A percentile compares a stretch with the other conserved stretches of the same genome.
phyloP scores from a whole-genome alignment of 2,888 invertebrate genomes.

The Andrena minutula region DNA sequence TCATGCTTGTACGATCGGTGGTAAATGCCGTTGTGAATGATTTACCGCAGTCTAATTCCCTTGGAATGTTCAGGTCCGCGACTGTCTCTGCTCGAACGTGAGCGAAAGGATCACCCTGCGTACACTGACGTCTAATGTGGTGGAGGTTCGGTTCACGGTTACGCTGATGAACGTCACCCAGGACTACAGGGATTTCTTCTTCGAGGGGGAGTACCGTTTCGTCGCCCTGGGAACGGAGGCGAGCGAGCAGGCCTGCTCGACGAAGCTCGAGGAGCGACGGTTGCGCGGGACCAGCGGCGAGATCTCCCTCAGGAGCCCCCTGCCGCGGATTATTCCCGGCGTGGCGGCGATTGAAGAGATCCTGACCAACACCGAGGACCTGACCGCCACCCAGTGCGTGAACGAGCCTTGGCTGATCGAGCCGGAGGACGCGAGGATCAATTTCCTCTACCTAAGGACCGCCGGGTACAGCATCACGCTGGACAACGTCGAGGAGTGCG shows the following conservation, averaged over 20 bases:
- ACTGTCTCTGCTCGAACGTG: slow-evolving; percentile 91
- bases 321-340: slow-evolving; percentile 80
- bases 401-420: slow-evolving; percentile 93
- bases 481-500: slow-evolving; percentile 86
- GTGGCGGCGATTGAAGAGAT: slow-evolving; percentile 76
- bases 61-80: slow-evolving; percentile 88
- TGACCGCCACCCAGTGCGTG: slow-evolving; percentile 86
- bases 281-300: slow-evolving; percentile 91
- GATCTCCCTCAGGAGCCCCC: slow-evolving; percentile 89
- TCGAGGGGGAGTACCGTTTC: slow-evolving; percentile 91
- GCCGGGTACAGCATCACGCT: slow-evolving; percentile 88
- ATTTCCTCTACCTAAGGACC: slow-evolving; percentile 90
- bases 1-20: no score
- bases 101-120: slow-evolving; percentile 88
- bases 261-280: slow-evolving; percentile 89
- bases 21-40: no score
- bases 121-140: slow-evolving; percentile 89
- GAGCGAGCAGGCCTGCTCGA: slow-evolving; percentile 87
- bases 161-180: slow-evolving; percentile 93
- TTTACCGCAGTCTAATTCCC: neutral
- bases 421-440: slow-evolving; percentile 89
- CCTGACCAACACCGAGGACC: slow-evolving; percentile 77
- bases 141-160: slow-evolving; percentile 91
- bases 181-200: slow-evolving; percentile 92
- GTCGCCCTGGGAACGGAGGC: slow-evolving; percentile 76